Evolutionary conservation across 2,113 vertebrate species (phyloP).

Genomic region (Geothlypis trichas): DNA sequence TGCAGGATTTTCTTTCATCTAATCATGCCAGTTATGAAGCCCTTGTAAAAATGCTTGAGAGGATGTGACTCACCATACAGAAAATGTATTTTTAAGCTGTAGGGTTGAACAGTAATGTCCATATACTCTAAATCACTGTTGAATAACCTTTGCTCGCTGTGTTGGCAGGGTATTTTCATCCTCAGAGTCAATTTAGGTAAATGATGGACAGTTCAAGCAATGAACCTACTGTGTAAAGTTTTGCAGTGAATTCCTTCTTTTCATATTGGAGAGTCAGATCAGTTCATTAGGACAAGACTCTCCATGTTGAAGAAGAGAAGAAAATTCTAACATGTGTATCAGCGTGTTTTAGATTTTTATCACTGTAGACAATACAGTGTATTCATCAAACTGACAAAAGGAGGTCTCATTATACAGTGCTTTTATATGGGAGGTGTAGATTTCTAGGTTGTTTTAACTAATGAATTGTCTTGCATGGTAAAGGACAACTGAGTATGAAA

Average conservation of each 20-base stretch:
- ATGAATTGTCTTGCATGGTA: constrained; percentile 58
- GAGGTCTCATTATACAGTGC: not conserved
- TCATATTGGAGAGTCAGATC: fast-evolving
- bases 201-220: not conserved
- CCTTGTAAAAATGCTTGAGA: not conserved
- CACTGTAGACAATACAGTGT: not conserved
- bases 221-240: not conserved
- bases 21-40: not conserved
- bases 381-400: not conserved
- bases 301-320: not conserved
- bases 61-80: not conserved
- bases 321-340: not conserved
- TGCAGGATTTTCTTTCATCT: not conserved
- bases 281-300: not conserved
- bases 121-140: not conserved
- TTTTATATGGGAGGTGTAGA: not conserved
- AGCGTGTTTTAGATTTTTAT: not conserved
- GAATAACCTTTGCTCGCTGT: not conserved
- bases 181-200: not conserved
- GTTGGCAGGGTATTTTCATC: not conserved
- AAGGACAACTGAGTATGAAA: constrained; percentile 68
- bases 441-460: constrained; percentile 4
- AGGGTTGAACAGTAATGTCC: not conserved
- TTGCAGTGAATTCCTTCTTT: not conserved
- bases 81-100: not conserved